Evolutionary conservation across 2,797 vertebrate species (phyloP).

Genomic region (Acrossocheilus wenchowensis): DNA sequence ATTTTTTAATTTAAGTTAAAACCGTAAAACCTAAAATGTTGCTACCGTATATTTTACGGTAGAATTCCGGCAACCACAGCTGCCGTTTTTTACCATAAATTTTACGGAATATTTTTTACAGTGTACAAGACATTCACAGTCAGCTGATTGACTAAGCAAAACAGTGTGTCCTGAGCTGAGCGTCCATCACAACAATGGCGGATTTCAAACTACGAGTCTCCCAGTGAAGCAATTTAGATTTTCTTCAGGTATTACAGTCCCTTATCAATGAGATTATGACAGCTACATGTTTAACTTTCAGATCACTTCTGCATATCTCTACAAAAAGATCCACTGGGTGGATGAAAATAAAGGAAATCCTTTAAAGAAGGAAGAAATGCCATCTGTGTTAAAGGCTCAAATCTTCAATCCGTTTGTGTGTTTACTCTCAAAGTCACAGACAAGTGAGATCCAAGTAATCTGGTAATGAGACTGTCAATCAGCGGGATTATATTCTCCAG

Average conservation of each 20-base stretch:
- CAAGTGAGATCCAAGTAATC: conserved; percentile 52
- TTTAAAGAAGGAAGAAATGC: background rate
- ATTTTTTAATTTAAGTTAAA: too few relatives aligned
- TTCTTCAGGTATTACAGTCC: conserved; percentile 11
- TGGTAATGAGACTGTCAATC: conserved; percentile 59
- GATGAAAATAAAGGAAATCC: conserved; percentile 20
- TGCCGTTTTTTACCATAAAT: too few relatives aligned
- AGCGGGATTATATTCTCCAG: conserved; percentile 40
- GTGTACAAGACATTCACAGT: background rate
- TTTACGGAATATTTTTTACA: too few relatives aligned
- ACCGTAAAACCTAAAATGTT: too few relatives aligned
- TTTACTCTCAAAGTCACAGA: conserved; percentile 50
- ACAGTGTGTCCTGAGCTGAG: background rate
- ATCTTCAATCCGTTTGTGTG: conserved; percentile 34
- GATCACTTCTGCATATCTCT: conserved; percentile 1
- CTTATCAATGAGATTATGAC: background rate
- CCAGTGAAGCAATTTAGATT: background rate
- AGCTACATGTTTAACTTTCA: conserved; percentile 19
- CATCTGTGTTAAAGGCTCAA: conserved; percentile 8
- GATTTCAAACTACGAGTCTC: background rate
- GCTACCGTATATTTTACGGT: too few relatives aligned
- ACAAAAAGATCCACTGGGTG: background rate
- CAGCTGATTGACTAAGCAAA: background rate
- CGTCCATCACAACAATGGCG: background rate
- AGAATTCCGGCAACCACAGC: too few relatives aligned